Evolutionary conservation across 2,113 vertebrate species (phyloP), one percentile per base, ranked within the genome.

Genomic region (Nettapus auritus): DNA sequence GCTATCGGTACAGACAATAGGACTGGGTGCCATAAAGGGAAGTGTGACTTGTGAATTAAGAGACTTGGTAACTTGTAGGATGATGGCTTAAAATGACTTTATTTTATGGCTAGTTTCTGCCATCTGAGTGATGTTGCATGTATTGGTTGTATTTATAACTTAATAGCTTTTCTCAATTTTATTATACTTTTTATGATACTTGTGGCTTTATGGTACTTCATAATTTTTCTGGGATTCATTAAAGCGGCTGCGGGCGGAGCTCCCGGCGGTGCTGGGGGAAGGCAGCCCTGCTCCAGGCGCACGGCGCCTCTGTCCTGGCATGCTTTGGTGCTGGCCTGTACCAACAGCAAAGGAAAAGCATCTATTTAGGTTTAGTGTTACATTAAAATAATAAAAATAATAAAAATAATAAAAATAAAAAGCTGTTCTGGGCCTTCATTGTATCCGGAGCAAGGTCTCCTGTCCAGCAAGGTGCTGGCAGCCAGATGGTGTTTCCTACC

Each of bases 91-190:
- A 95, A 93, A 96, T 96, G 96, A 96, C 97, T 98, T 98, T 96
- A 96, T 98, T 98, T 98, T 98, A 98, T 48, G 62, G 97, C 93
- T 79, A 69, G 94, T 94, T 96, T 97, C 98, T 97, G 95, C 95
- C 91, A 79, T 85, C 96, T 94, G 97, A 98, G 97, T 97, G 97
- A 97, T 97, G 97, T 66, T 96, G 97, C 96, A 63, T 95, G 97
- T 94, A 91, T 97, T 85, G 97, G 97, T 97, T 98, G 97, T 98
- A 97, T 98, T 98, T 98, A 98, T 98, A 98, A 98, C 97, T 97
- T 98, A 98, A 98, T 97, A 92, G 97, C 98, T 98, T 98, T 98
- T 96, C 97, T 97, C 96, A 77, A 96, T 98, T 98, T 98, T 97
- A 98, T 98, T 94, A 91, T 95, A 97, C 95, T 97, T 97, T 98